Base-by-base conservation (phyloP, 2,797 vertebrate species). In the Lutjanus argentimaculatus region DNA sequence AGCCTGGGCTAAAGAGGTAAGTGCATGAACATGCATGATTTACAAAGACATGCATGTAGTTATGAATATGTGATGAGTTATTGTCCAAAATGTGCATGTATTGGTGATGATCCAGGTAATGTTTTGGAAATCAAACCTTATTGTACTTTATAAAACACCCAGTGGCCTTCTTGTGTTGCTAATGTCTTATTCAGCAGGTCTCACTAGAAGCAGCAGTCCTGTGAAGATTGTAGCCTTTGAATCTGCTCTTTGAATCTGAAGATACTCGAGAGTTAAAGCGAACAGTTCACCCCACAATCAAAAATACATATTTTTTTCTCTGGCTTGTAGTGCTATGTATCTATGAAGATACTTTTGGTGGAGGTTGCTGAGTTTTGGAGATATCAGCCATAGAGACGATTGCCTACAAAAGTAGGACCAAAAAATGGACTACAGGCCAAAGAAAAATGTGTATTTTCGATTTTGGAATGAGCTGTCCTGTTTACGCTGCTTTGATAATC, bases 1-100 rank as follows among this genome's bases (percentile, higher is more conserved):
- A 6, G 96, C 97, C 0, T 99, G 98, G 98, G 98, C 98, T 84
- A 99, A 98, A 93, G 98, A 99, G 97, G 98, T 99, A 78, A 69
- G 65, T 63, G 30, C 57, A 8, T 30, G 30, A 57, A 61, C 79
- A 57, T 74, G 82, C 49, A 79, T 75, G 73, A 22, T 30, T 10
- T n/a, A 19, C 42, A 56, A 62, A 87, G 14, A 45, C 64, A 77
- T 61, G 68, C 59, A 43, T 53, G 65, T 8, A 14, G 0, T 43
- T 45, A 1, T 49, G 8, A 55, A 30, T 13, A 17, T 64, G 43
- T 59, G 19, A 70, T 17, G 8, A 17, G 45, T 56, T 67, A 25
- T 43, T 53, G 71, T 43, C 15, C 3, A 51, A 21, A 21, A 40
- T 63, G 11, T 63, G 42, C 17, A 43, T 49, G 58, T 40, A 15